A percentile compares a stretch with the other conserved stretches of the same genome.
Conservation (phyloP, 1,140 invertebrate species). For the Drosophila kanapiae region DNA sequence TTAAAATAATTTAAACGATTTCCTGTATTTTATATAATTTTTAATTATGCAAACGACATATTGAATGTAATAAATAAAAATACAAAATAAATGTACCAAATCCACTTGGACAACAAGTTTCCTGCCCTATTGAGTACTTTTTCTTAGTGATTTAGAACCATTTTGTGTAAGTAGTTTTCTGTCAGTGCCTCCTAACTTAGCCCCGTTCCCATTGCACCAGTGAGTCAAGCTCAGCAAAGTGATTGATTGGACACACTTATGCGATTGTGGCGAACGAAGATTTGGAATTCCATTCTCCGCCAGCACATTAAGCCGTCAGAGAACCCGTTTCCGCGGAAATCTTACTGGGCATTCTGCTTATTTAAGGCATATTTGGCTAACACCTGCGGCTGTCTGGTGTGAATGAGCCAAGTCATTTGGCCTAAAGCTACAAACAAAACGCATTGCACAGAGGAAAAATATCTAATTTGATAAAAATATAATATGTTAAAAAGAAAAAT, state of each 20-base stretch:
- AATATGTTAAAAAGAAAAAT: background rate
- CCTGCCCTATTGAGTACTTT: too few relatives aligned
- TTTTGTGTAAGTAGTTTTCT: background rate
- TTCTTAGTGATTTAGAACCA: background rate
- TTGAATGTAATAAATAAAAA: background rate
- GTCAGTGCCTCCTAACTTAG: background rate
- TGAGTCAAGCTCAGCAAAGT: constrained; percentile 6
- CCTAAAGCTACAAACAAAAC: constrained; percentile 44
- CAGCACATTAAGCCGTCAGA: constrained; percentile 44
- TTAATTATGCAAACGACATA: too few relatives aligned
- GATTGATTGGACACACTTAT: constrained; percentile 40
- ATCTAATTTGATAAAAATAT: background rate
- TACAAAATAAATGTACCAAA: too few relatives aligned
- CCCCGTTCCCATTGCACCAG: background rate
- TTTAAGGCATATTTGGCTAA: constrained; percentile 60
- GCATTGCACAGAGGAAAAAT: background rate
- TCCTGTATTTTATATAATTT: background rate
- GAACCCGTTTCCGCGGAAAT: constrained; percentile 12
- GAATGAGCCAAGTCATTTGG: constrained; percentile 68
- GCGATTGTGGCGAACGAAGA: constrained; percentile 30
- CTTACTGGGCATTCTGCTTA: constrained; percentile 56
- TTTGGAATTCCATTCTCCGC: constrained; percentile 16
- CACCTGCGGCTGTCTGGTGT: constrained; percentile 56
- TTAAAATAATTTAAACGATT: background rate
- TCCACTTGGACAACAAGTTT: too few relatives aligned